Evolutionary conservation across 2,113 vertebrate species (phyloP).

Genomic region (Lethenteron reissneri): DNA sequence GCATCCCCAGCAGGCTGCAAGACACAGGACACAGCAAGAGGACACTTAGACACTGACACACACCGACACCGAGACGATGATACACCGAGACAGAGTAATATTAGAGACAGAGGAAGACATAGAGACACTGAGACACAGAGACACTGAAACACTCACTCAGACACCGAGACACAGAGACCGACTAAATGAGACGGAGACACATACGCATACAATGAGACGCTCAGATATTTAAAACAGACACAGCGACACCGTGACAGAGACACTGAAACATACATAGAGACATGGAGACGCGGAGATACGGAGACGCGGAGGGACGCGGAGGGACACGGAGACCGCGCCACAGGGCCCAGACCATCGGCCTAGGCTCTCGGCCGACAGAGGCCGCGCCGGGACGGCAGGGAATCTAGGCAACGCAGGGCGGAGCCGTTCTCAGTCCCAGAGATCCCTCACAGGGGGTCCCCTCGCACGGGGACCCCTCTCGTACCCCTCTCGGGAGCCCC

Average conservation of each 20-base stretch:
- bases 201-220: not conserved
- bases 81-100: not conserved
- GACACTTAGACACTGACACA: not conserved
- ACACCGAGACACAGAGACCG: not conserved
- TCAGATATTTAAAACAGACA: not conserved
- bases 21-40: not conserved
- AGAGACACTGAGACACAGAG: not conserved
- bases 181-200: not conserved
- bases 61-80: not conserved
- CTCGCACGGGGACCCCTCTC: no score
- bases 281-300: no score
- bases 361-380: no score
- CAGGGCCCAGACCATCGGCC: no score
- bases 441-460: no score
- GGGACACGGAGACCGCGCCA: not conserved
- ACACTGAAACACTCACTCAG: not conserved
- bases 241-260: not conserved
- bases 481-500: not conserved
- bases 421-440: no score
- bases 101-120: not conserved
- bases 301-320: no score
- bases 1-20: conserved; percentile 69
- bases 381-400: no score
- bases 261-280: not conserved
- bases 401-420: no score